Evolutionary conservation across 2,113 vertebrate species (phyloP), one percentile per base, ranked within the genome.

Genomic region (Scomber scombrus): DNA sequence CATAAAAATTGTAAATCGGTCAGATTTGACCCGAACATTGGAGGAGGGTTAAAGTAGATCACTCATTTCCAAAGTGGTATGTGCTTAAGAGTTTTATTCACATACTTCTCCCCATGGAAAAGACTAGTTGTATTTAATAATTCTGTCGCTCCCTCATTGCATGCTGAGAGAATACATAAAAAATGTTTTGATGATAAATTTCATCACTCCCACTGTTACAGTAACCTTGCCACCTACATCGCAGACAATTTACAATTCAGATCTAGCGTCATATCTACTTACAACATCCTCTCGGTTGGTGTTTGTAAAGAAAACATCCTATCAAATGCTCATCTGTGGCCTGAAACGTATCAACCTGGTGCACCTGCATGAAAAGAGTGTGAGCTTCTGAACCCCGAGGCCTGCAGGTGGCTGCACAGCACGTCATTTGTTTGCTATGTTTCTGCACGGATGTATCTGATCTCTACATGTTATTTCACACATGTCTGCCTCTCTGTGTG

Each of bases 391-490:
- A 73, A 56, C 8, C 23, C 31, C 47, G 56, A 23, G 9, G 7
- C 46, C 55, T 29, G 34, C 13, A 8, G 82, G 49, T 67, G 40
- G 57, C 46, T 50, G 56, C 56, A 11, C 69, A 21, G 68, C 34
- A 4, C 50, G 61, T 34, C 64, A 3, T 34, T 54, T 60, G 26
- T 58, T 73, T 66, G 61, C 21, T 40, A 51, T 46, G 31, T 52
- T 46, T 19, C 49, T 66, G 43, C 47, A 31, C n/a, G 29, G 51
- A 12, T 71, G 51, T 40, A 15, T 68, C 80, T 68, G 63, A 71
- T 45, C 18, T 68, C 58, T 16, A 15, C 60, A 47, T 58, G 75
- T 62, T 26, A 55, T 73, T 86, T 84, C 85, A 82, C 65, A 64
- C 34, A 13, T 18, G 75, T 58, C 60, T 64, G 75, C 62, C 23